Evolutionary conservation across 2,797 vertebrate species (phyloP), one percentile per base, ranked within the genome.

Genomic region (Pseudochaenichthys georgianus): DNA sequence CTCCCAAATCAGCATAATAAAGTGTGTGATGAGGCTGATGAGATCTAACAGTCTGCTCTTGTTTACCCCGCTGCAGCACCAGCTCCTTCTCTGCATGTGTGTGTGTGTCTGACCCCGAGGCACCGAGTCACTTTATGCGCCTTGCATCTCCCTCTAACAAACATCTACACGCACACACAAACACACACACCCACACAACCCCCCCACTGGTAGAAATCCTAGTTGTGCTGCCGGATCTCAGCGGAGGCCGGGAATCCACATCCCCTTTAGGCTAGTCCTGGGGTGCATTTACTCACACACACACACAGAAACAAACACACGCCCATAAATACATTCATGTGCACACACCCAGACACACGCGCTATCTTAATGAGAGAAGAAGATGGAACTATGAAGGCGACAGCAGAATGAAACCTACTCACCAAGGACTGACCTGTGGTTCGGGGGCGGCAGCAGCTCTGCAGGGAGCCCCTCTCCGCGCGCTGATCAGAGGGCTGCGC

Each of bases 201-300:
- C 84, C 63, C 83, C 82, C 76, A 76, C 84, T 85, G 87, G 88
- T 88, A 90, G 77, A 89, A 92, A 91, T 91, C 89, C 91, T 88
- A 77, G 89, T 87, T 85, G 87, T 87, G 85, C 80, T 88, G 89
- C 87, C 59, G 80, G 83, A 90, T 93, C 94, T 94, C 95, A 85
- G 85, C 64, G 87, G 94, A 93, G 90, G 90, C 89, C 83, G 81
- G 92, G 93, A 92, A 92, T 91, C 87, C 91, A 84, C 88, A 89
- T 91, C 92, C 92, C 95, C 94, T 94, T 93, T 92, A 95, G 94
- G 95, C 95, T 84, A 94, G 90, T 95, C 94, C 93, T 93, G 94
- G 92, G 95, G 94, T 95, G 94, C 90, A 88, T 89, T 93, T 91
- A 86, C 89, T 84, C 76, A n/a, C 69, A 64, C 31, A 38, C 31